Conservation (phyloP, 2,113 vertebrate species). For the Zingel zingel region DNA sequence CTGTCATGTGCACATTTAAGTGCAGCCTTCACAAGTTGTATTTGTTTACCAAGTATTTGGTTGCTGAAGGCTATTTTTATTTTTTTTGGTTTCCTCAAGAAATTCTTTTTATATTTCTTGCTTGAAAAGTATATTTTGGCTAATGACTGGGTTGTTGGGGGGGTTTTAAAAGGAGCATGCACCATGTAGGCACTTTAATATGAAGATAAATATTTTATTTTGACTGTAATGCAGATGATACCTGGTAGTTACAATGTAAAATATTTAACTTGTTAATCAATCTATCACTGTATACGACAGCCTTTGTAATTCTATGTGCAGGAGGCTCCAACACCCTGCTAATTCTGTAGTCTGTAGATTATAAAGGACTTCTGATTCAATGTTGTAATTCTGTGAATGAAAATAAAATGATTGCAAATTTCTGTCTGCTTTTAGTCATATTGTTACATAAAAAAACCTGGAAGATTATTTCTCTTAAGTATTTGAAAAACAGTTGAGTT, state of each 20-base stretch:
- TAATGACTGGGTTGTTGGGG: background rate
- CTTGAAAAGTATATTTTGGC: slow-evolving; percentile 16
- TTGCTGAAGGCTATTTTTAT: slow-evolving; percentile 9
- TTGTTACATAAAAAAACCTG: background rate
- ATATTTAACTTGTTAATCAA: slow-evolving; percentile 31
- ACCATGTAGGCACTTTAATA: slow-evolving; percentile 58
- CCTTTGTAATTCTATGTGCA: slow-evolving; percentile 6
- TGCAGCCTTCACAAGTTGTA: slow-evolving; percentile 23
- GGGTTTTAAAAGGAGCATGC: background rate
- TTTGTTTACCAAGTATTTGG: slow-evolving; percentile 11
- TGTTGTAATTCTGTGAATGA: slow-evolving; percentile 44
- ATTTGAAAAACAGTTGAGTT: background rate
- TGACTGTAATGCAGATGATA: slow-evolving; percentile 21
- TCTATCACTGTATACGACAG: background rate
- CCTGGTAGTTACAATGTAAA: slow-evolving; percentile 5
- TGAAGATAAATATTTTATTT: slow-evolving; percentile 52
- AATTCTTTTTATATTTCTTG: slow-evolving; percentile 23
- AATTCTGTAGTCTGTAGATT: slow-evolving; percentile 5
- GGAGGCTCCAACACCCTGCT: background rate
- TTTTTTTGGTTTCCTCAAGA: background rate
- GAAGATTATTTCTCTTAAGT: background rate
- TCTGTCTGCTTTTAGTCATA: background rate
- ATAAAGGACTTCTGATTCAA: slow-evolving; percentile 11
- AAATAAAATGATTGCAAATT: slow-evolving; percentile 39
- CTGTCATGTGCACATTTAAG: slow-evolving; percentile 22